Base-by-base conservation (phyloP, 2,797 vertebrate species). In the Oophaga sylvatica region DNA sequence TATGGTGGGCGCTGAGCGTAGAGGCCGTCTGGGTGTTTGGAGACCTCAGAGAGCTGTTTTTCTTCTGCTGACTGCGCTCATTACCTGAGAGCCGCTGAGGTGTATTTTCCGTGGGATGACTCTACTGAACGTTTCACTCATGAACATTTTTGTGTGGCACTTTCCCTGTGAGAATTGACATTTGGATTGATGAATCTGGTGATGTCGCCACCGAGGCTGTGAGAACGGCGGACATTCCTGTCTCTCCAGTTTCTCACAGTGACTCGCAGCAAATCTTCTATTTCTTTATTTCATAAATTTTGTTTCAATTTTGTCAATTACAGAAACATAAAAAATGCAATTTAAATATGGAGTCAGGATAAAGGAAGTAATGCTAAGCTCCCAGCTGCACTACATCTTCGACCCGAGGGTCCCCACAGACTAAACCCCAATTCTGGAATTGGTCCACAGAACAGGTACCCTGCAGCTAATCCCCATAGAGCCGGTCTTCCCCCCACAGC, bases 141-240 rank as follows among this genome's bases (percentile, higher is more conserved):
- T n/a, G 31, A 68, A 86, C n/a, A 79, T 79, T 63, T 79, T 63
- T 57, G 62, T 80, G 73, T 78, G 41, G n/a, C 59, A 20, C 22
- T 59, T 86, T 26, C 26, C 29, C 17, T 71, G 19, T 84, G 87
- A 88, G 83, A 56, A 56, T 16, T 68, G 53, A 77, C 60, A 29
- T 29, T 67, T 57, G 31, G 63, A 70, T 79, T 88, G 75, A 83
- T 84, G 56, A 65, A 79, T 87, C 29, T 10, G 9, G 3, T 17
- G n/a, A 2, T n/a, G 87, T 80, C 87, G 81, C 87, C 87, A 12
- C 19, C 1, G 16, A 31, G 81, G 60, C 86, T 78, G 73, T 56
- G 81, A 59, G 87, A 67, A 80, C n/a, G 75, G 4, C 2, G 35
- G 35, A 73, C 73, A 57, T 81, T 85, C 87, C 78, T 62, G 75